These are phyloP conservation scores for Parambassis ranga DNA, from an alignment of 2,797 vertebrate species.

Conservation along the genomic window DNA sequence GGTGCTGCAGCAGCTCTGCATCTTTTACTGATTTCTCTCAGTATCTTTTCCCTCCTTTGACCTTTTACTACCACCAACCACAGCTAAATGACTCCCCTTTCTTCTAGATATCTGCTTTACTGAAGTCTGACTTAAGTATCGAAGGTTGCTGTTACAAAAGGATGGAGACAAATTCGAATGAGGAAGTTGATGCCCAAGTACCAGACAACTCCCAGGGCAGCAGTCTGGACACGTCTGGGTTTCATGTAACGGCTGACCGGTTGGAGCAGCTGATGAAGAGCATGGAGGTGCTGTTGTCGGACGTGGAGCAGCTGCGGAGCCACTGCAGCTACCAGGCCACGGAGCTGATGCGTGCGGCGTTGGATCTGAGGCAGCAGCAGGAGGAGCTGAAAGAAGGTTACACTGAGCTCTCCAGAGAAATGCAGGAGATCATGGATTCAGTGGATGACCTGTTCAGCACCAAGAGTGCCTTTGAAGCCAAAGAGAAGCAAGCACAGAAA, in stretches of 20 bases:
- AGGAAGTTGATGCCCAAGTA: constrained; percentile 5
- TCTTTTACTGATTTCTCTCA: constrained; percentile 3
- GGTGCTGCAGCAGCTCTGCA: background rate
- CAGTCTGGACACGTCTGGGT: background rate
- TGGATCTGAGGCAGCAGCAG: constrained; percentile 81
- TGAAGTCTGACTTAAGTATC: constrained; percentile 20
- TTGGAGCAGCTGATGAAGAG: constrained; percentile 86
- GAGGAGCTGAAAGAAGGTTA: constrained; percentile 84
- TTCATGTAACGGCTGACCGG: constrained; percentile 68
- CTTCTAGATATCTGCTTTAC: constrained; percentile 33
- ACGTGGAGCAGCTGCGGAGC: constrained; percentile 85
- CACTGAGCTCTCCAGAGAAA: constrained; percentile 71
- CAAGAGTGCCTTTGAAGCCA: constrained; percentile 82
- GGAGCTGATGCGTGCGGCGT: constrained; percentile 76
- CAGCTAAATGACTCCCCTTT: constrained; percentile 22
- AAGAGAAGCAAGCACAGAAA: constrained; percentile 84
- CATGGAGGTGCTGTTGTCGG: constrained; percentile 86
- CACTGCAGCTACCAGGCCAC: constrained; percentile 83
- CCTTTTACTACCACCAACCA: background rate
- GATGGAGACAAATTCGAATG: constrained; percentile 36
- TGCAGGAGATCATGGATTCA: constrained; percentile 81
- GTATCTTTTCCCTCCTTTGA: background rate
- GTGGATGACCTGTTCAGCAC: constrained; percentile 80
- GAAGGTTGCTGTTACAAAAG: background rate
- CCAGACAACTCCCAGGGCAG: constrained; percentile 1